These are phyloP conservation scores for Oxyura jamaicensis DNA, from an alignment of 2,113 vertebrate genomes.

Conservation along the genomic window DNA sequence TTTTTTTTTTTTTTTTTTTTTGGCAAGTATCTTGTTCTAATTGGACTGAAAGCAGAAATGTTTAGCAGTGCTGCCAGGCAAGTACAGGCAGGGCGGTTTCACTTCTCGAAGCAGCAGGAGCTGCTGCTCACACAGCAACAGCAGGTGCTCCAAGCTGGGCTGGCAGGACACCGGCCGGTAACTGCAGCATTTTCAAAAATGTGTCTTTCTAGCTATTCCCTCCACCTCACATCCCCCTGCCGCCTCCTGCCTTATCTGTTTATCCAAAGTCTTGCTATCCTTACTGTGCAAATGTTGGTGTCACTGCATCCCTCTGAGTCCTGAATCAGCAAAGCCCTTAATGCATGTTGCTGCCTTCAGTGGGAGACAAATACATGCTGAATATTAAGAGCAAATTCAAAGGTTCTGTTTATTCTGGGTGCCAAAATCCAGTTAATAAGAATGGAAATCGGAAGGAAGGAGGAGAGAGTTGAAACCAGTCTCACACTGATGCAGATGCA, in stretches of 20 bases:
- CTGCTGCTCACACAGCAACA: neutral
- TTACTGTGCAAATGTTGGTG: neutral
- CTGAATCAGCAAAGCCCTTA: neutral
- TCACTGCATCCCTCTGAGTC: neutral
- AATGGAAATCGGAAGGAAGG: neutral
- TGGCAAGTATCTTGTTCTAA: neutral
- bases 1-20: neutral
- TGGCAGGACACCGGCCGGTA: neutral
- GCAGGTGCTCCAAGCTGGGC: slow-evolving; percentile 9
- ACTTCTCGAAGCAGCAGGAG: slow-evolving; percentile 10
- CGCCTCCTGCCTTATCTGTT: neutral
- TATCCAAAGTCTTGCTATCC: neutral
- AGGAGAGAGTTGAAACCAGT: neutral
- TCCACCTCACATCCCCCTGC: no score
- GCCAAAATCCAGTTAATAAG: neutral
- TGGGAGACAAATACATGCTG: neutral
- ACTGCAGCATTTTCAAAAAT: neutral
- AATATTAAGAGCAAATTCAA: neutral
- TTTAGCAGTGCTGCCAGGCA: slow-evolving; percentile 23
- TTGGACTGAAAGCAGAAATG: neutral
- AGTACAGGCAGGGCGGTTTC: neutral
- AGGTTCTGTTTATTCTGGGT: neutral
- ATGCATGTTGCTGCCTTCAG: neutral
- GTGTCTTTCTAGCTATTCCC: neutral
- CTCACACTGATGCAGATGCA: neutral